phyloP scores from a whole-genome alignment of 1,140 invertebrate genomes.

The Wasmannia auropunctata region DNA sequence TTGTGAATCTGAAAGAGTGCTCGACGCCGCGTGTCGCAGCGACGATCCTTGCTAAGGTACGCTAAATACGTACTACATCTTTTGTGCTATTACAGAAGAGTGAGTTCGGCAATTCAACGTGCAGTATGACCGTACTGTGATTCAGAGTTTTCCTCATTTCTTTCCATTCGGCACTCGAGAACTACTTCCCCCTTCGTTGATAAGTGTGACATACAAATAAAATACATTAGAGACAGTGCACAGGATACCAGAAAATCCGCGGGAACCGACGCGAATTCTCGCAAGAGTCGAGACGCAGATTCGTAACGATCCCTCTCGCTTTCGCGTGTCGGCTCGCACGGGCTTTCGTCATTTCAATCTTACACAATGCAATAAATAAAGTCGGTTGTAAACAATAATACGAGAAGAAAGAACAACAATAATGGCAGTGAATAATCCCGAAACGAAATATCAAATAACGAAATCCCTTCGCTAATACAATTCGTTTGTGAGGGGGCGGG shows the following conservation, averaged over 20 bases:
- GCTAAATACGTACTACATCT: background rate
- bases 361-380: constrained; percentile 72
- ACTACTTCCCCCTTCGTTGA: constrained; percentile 20
- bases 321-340: background rate
- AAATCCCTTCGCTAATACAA: background rate
- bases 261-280: background rate
- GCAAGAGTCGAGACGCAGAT: background rate
- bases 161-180: constrained; percentile 24
- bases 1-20: background rate
- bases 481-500: background rate
- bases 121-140: constrained; percentile 66
- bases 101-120: constrained; percentile 27
- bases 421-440: constrained; percentile 80
- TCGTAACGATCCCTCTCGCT: background rate
- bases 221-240: constrained; percentile 35
- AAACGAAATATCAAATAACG: constrained; percentile 61
- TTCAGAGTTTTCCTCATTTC: constrained; percentile 42
- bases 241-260: background rate
- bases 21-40: background rate
- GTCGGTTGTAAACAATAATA: constrained; percentile 56
- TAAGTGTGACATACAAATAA: constrained; percentile 59
- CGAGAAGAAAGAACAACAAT: constrained; percentile 67
- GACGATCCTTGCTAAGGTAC: background rate
- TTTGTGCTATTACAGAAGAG: background rate
- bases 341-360: constrained; percentile 42